Conservation (phyloP, 2,113 vertebrate species). For the Xerus inauris region DNA sequence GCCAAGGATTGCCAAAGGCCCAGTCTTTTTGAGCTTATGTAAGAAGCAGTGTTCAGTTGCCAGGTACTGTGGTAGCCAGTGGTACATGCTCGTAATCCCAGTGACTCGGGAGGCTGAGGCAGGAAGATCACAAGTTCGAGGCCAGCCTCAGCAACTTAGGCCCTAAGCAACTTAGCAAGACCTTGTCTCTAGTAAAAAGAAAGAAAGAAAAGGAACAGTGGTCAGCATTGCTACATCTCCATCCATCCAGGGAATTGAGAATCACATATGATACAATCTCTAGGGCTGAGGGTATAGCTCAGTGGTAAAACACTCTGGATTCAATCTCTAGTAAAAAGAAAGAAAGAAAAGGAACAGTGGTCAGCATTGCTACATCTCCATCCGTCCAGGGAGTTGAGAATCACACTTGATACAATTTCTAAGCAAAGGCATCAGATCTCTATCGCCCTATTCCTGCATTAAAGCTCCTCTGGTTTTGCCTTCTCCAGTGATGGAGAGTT, state of each 20-base stretch:
- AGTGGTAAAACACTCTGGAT: no score
- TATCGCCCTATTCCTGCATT: not conserved
- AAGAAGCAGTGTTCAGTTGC: not conserved
- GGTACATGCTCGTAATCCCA: no score
- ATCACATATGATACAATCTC: rapidly evolving
- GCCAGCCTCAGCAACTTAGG: no score
- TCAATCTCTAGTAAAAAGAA: no score
- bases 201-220: not conserved
- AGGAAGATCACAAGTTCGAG: no score
- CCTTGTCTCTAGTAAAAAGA: no score
- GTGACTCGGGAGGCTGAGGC: no score
- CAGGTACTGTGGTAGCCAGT: no score
- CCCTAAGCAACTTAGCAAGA: no score
- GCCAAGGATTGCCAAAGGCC: not conserved
- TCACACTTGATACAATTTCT: rapidly evolving
- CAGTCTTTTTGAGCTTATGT: not conserved
- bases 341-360: not conserved
- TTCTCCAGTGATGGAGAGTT: not conserved
- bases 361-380: not conserved
- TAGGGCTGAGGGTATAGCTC: no score
- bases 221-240: not conserved
- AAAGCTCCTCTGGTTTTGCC: not conserved
- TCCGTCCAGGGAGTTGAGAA: not conserved
- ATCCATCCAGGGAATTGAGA: not conserved
- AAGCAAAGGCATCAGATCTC: not conserved